Evolutionary conservation across 2,113 vertebrate genomes (phyloP).

Genomic region (Paedocypris sp.): DNA sequence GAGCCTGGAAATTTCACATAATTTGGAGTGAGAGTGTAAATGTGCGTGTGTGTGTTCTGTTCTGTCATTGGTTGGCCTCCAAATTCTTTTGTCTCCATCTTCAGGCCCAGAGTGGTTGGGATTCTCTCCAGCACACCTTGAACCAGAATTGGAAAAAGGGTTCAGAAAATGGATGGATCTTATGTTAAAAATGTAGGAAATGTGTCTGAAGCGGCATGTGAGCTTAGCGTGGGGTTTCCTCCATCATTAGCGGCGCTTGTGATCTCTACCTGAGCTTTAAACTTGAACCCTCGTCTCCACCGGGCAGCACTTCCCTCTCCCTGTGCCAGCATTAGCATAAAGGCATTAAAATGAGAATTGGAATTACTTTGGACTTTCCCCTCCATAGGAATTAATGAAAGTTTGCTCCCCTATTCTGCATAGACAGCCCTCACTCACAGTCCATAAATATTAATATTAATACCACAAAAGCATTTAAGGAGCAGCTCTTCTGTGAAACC

Average conservation of each 20-base stretch:
- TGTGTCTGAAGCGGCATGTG: not conserved
- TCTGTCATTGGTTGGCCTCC: not conserved
- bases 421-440: constrained; percentile 48
- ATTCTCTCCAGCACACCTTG: too few relatives aligned
- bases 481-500: constrained; percentile 66
- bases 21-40: too few relatives aligned
- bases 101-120: too few relatives aligned
- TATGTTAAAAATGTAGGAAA: not conserved
- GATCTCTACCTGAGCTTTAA: constrained; percentile 47
- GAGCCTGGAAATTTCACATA: too few relatives aligned
- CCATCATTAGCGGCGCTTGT: not conserved
- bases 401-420: constrained; percentile 66
- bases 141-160: too few relatives aligned
- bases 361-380: constrained; percentile 76
- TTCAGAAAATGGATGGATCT: too few relatives aligned
- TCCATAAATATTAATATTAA: constrained; percentile 82
- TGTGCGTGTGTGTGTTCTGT: not conserved
- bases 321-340: constrained; percentile 64
- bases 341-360: constrained; percentile 73
- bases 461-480: constrained; percentile 66
- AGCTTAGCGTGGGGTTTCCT: not conserved
- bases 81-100: too few relatives aligned
- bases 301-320: constrained; percentile 39
- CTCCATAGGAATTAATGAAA: constrained; percentile 73
- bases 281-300: constrained; percentile 57